Evolutionary conservation across 1,140 invertebrate species (phyloP), one percentile per base, ranked within the genome.

Genomic region (Bombus superbus): DNA sequence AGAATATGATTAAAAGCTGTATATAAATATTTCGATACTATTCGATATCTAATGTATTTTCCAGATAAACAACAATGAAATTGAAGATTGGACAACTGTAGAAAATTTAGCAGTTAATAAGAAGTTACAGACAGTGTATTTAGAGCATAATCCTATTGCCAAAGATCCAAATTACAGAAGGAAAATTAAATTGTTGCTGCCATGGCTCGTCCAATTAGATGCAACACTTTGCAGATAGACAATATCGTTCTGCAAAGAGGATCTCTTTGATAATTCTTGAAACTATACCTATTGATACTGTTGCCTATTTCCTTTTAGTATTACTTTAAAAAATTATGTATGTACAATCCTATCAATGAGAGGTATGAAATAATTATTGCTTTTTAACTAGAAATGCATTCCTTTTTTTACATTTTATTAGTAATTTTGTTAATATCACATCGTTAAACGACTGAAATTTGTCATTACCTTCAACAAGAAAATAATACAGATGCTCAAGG

Each of bases 31-130:
- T 57, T 71, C 64, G 57, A 80, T 57, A 75, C 69, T 81, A 89
- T 44, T n/a, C 75, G 28, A 86, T 75, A 11, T 74, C 66, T 85
- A 87, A 92, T 75, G 40, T 95, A 80, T 88, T 95, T 66, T 97
- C 84, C 94, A 99, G 98, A 96, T 99, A 73, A 99, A 99, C 94
- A 97, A 99, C 92, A 99, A 99, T 95, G 95, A 97, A 92, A 97
- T 99, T 71, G 95, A 96, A 75, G 97, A 98, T 72, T 99, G 99
- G 99, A 96, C 96, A 47, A 97, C 97, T 69, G 91, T 99, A 10
- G 97, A 99, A 72, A 96, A 96, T 78, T 95, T 99, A 72, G 95
- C 96, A 66, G 90, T 95, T 0, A 97, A 99, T 88, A 97, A 97
- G 91, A 97, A 97, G 57, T 93, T 99, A 18, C 94, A 96, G 82